These are phyloP conservation scores for Ganaspis sp. DNA, from an alignment of 1,140 invertebrate species.

Conservation along the genomic window DNA sequence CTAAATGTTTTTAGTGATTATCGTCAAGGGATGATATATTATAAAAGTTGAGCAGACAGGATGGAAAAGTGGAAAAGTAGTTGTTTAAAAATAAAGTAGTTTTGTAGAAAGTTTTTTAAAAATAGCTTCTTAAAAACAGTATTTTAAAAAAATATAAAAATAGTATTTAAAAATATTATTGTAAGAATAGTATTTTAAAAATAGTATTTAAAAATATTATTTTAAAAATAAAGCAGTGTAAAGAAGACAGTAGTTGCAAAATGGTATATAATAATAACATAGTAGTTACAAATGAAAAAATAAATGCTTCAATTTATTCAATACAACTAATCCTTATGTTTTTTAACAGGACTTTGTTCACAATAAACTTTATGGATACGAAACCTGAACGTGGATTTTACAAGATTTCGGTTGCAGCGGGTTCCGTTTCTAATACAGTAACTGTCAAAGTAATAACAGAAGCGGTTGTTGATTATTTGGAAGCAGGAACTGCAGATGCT, in stretches of 20 bases:
- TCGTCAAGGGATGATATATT: conserved; percentile 41
- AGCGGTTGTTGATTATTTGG: conserved; percentile 85
- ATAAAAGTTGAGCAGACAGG: conserved; percentile 55
- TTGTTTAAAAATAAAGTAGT: too few relatives aligned
- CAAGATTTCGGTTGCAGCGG: conserved; percentile 86
- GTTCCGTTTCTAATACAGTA: conserved; percentile 80
- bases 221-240: too few relatives aligned
- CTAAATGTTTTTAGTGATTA: conserved; percentile 49
- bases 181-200: too few relatives aligned
- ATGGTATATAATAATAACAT: too few relatives aligned
- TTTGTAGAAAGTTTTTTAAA: too few relatives aligned
- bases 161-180: too few relatives aligned
- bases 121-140: too few relatives aligned
- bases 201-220: too few relatives aligned
- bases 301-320: background rate
- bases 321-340: background rate
- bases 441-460: conserved; percentile 85
- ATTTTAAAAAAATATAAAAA: too few relatives aligned
- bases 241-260: too few relatives aligned
- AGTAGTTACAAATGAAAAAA: too few relatives aligned
- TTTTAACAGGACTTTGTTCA: conserved; percentile 81
- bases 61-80: too few relatives aligned
- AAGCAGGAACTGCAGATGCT: conserved; percentile 92
- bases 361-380: conserved; percentile 87
- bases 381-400: conserved; percentile 91